phyloP scores from a whole-genome alignment of 2,888 invertebrate genomes.

The Catonia carolina region DNA sequence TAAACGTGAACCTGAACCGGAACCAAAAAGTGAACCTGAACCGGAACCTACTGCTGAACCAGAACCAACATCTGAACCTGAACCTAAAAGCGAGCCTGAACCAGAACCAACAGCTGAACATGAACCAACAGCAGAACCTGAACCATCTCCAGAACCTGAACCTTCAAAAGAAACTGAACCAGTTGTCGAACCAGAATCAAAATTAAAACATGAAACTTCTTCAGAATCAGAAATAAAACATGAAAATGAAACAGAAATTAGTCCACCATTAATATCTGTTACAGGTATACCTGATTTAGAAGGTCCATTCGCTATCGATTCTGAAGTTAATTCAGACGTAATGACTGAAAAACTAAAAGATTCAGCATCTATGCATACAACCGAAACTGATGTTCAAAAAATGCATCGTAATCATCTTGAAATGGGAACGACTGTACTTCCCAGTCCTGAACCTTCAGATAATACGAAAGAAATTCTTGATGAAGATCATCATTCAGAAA shows the following conservation, averaged over 20 bases:
- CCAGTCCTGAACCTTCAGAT: no score
- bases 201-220: constrained; percentile 23
- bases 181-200: constrained; percentile 38
- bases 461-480: no score
- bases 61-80: constrained; percentile 29
- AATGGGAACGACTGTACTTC: not conserved
- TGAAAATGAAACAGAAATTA: not conserved
- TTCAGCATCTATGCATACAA: constrained; percentile 8
- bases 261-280: constrained; percentile 23
- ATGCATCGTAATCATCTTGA: constrained; percentile 1
- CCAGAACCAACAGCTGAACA: constrained; percentile 29
- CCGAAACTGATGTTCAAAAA: not conserved
- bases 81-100: constrained; percentile 37
- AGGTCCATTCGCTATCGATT: constrained; percentile 26
- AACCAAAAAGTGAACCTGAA: constrained; percentile 30
- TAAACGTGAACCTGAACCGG: constrained; percentile 30
- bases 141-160: constrained; percentile 35
- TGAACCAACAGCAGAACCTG: constrained; percentile 35
- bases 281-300: constrained; percentile 26
- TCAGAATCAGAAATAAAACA: constrained; percentile 22
- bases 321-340: constrained; percentile 21
- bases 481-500: constrained; percentile 4
- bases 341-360: constrained; percentile 19
- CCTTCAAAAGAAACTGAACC: constrained; percentile 31
- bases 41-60: constrained; percentile 32